phyloP scores from a whole-genome alignment of 2,797 vertebrate genomes.

The Argentina silus region DNA sequence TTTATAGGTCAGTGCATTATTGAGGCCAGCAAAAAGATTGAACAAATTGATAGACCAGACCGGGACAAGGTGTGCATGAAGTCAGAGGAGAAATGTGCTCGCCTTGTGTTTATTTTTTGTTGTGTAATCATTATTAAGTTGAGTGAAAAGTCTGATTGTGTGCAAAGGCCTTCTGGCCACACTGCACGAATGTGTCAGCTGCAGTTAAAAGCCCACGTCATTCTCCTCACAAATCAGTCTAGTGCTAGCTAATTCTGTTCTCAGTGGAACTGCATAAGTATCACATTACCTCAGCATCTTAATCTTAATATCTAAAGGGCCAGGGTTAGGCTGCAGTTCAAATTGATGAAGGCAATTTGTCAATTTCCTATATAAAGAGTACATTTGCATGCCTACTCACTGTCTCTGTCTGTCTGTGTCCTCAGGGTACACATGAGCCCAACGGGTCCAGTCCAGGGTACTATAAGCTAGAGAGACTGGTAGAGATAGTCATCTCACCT shows the following conservation, averaged over 20 bases:
- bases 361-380: neutral
- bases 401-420: conserved; percentile 31
- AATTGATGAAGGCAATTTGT: neutral
- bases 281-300: neutral
- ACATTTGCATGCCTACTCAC: neutral
- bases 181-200: neutral
- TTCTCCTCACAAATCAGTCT: neutral
- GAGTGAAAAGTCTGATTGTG: no score
- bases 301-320: neutral
- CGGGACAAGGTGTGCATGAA: no score
- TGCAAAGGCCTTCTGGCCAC: no score
- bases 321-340: neutral
- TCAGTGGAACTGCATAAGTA: no score
- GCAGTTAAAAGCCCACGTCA: neutral
- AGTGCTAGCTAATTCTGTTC: no score
- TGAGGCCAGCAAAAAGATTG: no score
- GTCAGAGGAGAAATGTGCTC: no score
- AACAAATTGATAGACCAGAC: no score
- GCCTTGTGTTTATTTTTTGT: no score
- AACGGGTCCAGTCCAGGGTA: conserved; percentile 82
- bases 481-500: conserved; percentile 88
- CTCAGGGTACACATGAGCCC: conserved; percentile 91
- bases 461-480: conserved; percentile 85
- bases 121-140: no score
- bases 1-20: no score